phyloP scores from a whole-genome alignment of 2,888 invertebrate genomes.

The Drosophila lacicola region DNA sequence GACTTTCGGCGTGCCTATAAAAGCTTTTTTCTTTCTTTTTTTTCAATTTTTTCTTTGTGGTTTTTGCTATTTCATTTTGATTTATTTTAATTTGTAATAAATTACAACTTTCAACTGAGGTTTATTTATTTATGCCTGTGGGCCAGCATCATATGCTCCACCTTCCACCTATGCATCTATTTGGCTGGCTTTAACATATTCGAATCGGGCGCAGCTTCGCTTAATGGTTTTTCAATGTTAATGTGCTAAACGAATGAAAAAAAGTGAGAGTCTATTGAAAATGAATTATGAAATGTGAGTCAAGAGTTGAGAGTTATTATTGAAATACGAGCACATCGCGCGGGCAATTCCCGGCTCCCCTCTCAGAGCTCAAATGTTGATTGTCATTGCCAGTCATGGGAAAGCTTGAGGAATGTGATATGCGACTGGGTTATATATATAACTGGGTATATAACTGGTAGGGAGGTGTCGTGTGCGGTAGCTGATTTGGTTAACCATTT shows the following conservation, averaged over 20 bases:
- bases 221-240: constrained; percentile 76
- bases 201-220: constrained; percentile 35
- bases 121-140: constrained; percentile 62
- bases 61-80: constrained; percentile 60
- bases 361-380: constrained; percentile 32
- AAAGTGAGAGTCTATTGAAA: constrained; percentile 76
- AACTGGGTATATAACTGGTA: constrained; percentile 11
- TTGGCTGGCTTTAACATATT: constrained; percentile 39
- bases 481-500: constrained; percentile 21
- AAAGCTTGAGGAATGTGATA: constrained; percentile 37
- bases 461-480: constrained; percentile 45
- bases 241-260: constrained; percentile 53
- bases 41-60: constrained; percentile 11
- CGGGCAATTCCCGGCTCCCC: constrained; percentile 9
- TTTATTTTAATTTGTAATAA: constrained; percentile 82
- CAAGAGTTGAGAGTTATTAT: constrained; percentile 58
- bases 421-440: constrained; percentile 30
- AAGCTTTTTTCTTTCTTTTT: too few relatives aligned
- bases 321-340: constrained; percentile 54
- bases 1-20: too few relatives aligned
- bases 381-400: constrained; percentile 45
- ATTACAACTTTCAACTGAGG: constrained; percentile 74
- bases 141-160: constrained; percentile 43
- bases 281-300: constrained; percentile 74
- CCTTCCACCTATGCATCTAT: constrained; percentile 40